Evolutionary conservation across 2,888 invertebrate species (phyloP).

Genomic region (Cataglyphis livida): DNA sequence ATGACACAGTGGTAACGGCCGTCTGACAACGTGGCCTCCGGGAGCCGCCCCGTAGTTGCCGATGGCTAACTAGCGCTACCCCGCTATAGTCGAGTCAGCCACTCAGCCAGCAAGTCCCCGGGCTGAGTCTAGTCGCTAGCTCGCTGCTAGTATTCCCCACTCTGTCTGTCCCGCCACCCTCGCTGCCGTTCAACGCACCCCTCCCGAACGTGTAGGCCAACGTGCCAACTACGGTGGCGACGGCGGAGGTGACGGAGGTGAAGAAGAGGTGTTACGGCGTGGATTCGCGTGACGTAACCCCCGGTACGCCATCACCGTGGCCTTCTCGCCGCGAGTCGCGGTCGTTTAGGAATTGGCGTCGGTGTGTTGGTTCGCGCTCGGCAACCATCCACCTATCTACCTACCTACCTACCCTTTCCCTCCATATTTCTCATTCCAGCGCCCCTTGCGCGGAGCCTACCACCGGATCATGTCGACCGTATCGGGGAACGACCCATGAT

Average conservation of each 20-base stretch:
- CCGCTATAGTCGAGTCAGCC: constrained; percentile 79
- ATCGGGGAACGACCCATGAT: constrained; percentile 73
- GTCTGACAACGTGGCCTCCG: constrained; percentile 83
- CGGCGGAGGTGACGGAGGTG: constrained; percentile 35
- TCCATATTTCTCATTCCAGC: constrained; percentile 34
- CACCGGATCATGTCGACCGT: constrained; percentile 52
- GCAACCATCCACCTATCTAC: constrained; percentile 39
- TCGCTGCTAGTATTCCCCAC: constrained; percentile 72
- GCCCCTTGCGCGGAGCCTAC: constrained; percentile 39
- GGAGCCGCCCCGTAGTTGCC: constrained; percentile 79
- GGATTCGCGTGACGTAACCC: constrained; percentile 65
- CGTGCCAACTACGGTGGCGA: constrained; percentile 66
- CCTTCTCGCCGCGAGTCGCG: constrained; percentile 63
- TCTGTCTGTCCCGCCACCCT: constrained; percentile 63
- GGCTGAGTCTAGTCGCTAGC: constrained; percentile 72
- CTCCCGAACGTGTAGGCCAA: constrained; percentile 65
- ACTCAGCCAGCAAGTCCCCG: constrained; percentile 84
- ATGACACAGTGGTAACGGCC: constrained; percentile 81
- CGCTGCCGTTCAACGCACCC: constrained; percentile 53
- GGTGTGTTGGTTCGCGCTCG: constrained; percentile 66
- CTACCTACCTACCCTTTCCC: constrained; percentile 4
- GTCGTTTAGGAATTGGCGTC: constrained; percentile 69
- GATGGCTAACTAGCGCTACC: constrained; percentile 82
- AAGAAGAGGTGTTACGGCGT: constrained; percentile 67
- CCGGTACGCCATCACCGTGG: constrained; percentile 62